phyloP scores from a whole-genome alignment of 2,113 vertebrate genomes.

The Gobius niger region DNA sequence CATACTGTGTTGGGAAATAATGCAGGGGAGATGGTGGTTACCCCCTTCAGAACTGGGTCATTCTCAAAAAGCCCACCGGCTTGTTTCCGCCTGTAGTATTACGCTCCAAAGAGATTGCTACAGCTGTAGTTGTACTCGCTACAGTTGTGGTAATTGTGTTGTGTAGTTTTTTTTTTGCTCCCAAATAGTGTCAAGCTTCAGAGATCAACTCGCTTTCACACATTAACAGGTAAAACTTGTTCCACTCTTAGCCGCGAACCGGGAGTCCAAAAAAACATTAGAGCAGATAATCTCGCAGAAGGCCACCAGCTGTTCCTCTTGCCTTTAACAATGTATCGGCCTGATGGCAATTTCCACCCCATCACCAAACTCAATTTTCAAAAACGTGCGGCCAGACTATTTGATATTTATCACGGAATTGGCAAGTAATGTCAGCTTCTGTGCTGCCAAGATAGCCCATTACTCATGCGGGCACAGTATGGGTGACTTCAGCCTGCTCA shows the following conservation, averaged over 20 bases:
- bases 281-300: conserved; percentile 59
- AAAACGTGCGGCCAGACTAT: conserved; percentile 57
- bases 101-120: no score
- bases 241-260: conserved; percentile 16
- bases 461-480: conserved; percentile 52
- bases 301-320: conserved; percentile 60
- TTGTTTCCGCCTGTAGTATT: no score
- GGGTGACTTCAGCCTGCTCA: conserved; percentile 63
- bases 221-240: not conserved
- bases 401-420: conserved; percentile 74
- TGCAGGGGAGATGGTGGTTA: no score
- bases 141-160: not conserved
- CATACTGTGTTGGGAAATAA: no score
- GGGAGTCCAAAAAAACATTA: conserved; percentile 32
- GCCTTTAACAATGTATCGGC: conserved; percentile 65
- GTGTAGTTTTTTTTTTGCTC: not conserved
- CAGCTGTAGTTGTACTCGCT: no score
- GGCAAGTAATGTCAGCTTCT: conserved; percentile 60
- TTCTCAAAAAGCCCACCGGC: no score
- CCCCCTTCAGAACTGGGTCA: no score
- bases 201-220: not conserved
- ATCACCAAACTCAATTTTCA: conserved; percentile 65
- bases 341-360: conserved; percentile 52
- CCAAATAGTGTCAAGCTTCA: no score
- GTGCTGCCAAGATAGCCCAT: conserved; percentile 60